Percentiles rank a stretch among this genome's conserved stretches.
Evolutionary conservation across 2,888 invertebrate genomes (phyloP).

Genomic region (Cephus rjabovi): DNA sequence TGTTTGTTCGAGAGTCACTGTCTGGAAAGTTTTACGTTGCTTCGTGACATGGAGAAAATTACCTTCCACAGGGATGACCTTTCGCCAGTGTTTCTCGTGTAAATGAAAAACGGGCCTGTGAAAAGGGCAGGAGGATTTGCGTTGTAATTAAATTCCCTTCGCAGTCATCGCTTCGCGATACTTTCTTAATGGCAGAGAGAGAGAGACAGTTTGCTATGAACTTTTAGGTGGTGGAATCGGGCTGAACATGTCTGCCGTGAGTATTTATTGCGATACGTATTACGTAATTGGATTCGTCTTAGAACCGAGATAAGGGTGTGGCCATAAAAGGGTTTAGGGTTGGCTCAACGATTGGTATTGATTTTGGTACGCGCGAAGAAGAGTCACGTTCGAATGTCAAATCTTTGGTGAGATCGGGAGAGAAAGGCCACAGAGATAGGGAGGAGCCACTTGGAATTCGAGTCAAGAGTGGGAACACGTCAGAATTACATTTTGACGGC

Average conservation of each 20-base stretch:
- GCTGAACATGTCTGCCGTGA: neutral
- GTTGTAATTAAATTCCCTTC: neutral
- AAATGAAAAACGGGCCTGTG: neutral
- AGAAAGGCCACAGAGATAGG: conserved; percentile 24
- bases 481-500: conserved; percentile 63
- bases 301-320: neutral
- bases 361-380: conserved; percentile 31
- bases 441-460: conserved; percentile 50
- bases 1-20: neutral
- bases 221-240: neutral
- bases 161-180: neutral
- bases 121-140: neutral
- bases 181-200: neutral
- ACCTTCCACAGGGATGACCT: neutral
- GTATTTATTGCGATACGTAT: neutral
- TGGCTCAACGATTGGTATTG: conserved; percentile 31
- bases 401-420: conserved; percentile 33
- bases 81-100: neutral
- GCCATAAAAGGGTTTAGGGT: neutral
- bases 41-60: neutral
- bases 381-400: conserved; percentile 54
- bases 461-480: conserved; percentile 40
- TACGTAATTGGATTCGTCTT: neutral
- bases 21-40: neutral
- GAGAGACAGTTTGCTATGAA: neutral